Conservation (phyloP, 2,113 vertebrate species). For the Nanorana parkeri region DNA sequence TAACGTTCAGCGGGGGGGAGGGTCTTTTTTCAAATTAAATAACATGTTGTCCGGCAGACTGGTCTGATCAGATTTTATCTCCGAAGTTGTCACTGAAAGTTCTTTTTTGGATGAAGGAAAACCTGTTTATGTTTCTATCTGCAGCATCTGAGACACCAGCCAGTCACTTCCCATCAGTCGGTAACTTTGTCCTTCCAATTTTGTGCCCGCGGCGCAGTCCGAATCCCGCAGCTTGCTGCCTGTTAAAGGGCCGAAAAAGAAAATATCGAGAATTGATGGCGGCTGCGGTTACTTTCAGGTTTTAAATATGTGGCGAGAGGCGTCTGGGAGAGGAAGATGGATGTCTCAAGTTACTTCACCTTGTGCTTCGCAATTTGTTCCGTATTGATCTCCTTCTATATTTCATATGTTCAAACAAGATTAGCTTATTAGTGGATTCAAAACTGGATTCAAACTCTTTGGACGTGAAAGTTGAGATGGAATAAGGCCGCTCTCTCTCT, state of each 20-base stretch:
- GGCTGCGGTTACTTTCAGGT: conserved; percentile 43
- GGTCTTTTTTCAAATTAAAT: not conserved
- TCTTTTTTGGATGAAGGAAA: conserved; percentile 21
- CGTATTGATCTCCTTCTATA: conserved; percentile 32
- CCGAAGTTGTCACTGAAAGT: not conserved
- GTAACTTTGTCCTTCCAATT: conserved; percentile 38
- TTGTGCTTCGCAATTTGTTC: conserved; percentile 13
- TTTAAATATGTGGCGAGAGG: conserved; percentile 40
- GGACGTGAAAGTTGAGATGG: not conserved
- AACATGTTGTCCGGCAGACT: too few species aligned
- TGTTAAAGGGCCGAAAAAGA: conserved; percentile 9
- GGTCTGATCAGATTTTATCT: not conserved
- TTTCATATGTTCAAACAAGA: conserved; percentile 32
- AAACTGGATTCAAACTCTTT: not conserved
- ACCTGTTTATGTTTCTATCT: conserved; percentile 30
- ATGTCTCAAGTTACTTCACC: conserved; percentile 31
- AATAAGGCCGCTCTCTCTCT: too few species aligned
- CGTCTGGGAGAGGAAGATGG: conserved; percentile 18
- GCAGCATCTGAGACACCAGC: conserved; percentile 41
- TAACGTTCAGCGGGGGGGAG: too few species aligned
- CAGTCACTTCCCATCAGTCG: conserved; percentile 43
- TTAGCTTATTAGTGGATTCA: not conserved
- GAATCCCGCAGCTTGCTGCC: conserved; percentile 20
- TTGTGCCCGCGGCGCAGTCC: conserved; percentile 21
- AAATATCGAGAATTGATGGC: conserved; percentile 28